Base-by-base conservation (phyloP, 2,888 invertebrate genomes). In the Dynastes grantii region DNA sequence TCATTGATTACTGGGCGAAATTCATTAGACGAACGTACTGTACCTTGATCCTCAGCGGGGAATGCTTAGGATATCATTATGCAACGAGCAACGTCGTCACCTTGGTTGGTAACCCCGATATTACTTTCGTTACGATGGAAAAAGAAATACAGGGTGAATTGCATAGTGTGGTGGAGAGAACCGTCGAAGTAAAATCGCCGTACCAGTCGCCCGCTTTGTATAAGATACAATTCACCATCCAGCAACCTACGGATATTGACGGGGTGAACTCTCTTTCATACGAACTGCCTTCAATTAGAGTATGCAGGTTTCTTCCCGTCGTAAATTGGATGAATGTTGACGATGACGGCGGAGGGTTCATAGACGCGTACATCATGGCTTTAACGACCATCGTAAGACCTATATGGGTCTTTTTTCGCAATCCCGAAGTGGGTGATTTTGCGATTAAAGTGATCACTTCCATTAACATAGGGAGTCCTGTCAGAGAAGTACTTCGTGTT, bases 31-130 rank as follows among this genome's bases (percentile, higher is more conserved):
- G n/a, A 22, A 53, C 27, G 3, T 29, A 40, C 5, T 76, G 65
- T 22, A 53, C 58, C 3, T 32, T 79, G 32, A 37, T 76, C 2
- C 45, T 79, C 8, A 70, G 76, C 40, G 79, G 79, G n/a, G 79
- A 79, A 51, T 63, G 68, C n/a, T 13, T 2, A 13, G 79, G 79
- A 1, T 79, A 70, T 64, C 67, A 49, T 32, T 70, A 70, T 16
- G 79, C 79, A 6, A 61, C 65, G 51, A 79, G 37, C 51, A 68
- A 37, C 11, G 76, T 67, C 1, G n/a, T 76, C 1, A 70, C 4
- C 22, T 13, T 79, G 49, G 49, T 37, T 2, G 79, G 79, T 2
- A 22, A 29, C n/a, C 79, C 79, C 0, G 71, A 79, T 79, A 11
- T 65, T 5, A 32, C 11, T 0, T 76, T 22, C 27, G 16, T 32